Base-by-base conservation (phyloP, 2,888 invertebrate species). In the Aplocera efformata region DNA sequence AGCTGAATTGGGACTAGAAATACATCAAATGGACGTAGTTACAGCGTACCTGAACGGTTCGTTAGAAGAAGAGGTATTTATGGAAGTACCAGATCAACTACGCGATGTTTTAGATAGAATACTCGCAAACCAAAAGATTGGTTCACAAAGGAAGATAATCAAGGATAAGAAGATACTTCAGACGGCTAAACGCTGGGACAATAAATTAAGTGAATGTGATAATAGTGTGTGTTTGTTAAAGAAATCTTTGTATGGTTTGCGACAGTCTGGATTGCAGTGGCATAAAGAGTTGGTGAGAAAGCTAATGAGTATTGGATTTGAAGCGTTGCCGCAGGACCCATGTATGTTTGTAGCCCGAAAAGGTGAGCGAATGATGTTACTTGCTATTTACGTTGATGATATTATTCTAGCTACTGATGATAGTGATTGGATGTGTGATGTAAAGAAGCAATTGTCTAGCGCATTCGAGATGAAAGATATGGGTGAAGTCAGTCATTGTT, bases 1-100 rank as follows among this genome's bases (percentile, higher is more conserved):
- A 11, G 31, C 23, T 6, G n/a, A 31, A 11, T 6, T 23, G 7
- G 22, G 11, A 1, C 10, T 41, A 4, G 6, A 27, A 11, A 20
- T 41, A 1, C 21, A 10, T 24, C 35, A 35, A n/a, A n/a, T 35
- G 10, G 41, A 41, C 11, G 34, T 41, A 1, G 32, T 10, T 6
- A 41, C 35, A 1, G 41, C 35, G 3, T 41, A 35, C 10, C 10
- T 41, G 6, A 34, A 41, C 31, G 41, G 34, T 1, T 7, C 21
- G 3, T 7, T 41, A 7, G 10, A 34, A 0, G 27, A 41, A 22
- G n/a, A 9, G 2, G 9, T 32, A 0, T 32, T 13, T 6, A 34
- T 41, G 40, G 7, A 23, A 24, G 13, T 21, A 7, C 32, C 39
- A 23, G 8, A 8, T 10, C 11, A 8, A 7, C 7, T 11, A 10